Evolutionary conservation across 2,888 invertebrate species (phyloP), one percentile per base, ranked within the genome.

Genomic region (Graphium colonna): DNA sequence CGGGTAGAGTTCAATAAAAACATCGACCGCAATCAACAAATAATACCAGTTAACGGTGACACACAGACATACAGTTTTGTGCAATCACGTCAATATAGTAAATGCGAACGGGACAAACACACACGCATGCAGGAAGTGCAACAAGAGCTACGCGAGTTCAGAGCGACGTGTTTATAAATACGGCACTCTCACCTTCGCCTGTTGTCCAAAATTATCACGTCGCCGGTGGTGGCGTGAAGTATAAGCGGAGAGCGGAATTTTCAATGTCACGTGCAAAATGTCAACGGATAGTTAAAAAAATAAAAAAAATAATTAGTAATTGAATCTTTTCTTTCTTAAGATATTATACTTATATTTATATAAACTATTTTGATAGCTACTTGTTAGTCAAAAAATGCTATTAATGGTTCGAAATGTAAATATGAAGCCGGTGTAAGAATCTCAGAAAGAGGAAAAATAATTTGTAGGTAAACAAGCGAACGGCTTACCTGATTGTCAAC

Each of bases 191-290:
- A 85, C 87, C 86, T 87, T 86, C 82, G 68, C 70, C 71, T 65
- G 70, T 69, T 74, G 73, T 74, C 84, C 86, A 79, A 85, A 87
- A 84, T 86, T 84, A 86, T 78, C 77, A 73, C 77, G 76, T 69
- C 63, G 60, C 53, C 44, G 48, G 13, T 36, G 50, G 48, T 57
- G 65, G 58, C 15, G 39, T 51, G 49, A 58, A 57, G 31, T 26
- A 59, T 16, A 57, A 52, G 68, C 51, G 40, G 31, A 7, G 5
- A 59, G 69, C 73, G 69, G 45, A 8, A 16, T 38, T 10, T 17
- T 41, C 5, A 21, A 5, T 21, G 21, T 21, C 21, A 21, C 21
- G 21, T 21, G 2, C 21, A 5, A 21, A 5, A 21, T 5, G 21
- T 21, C 2, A 21, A 21, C 5, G 5, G 21, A 21, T 21, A n/a